Base-by-base conservation (phyloP, 2,888 invertebrate species). In the Erynnis tages region DNA sequence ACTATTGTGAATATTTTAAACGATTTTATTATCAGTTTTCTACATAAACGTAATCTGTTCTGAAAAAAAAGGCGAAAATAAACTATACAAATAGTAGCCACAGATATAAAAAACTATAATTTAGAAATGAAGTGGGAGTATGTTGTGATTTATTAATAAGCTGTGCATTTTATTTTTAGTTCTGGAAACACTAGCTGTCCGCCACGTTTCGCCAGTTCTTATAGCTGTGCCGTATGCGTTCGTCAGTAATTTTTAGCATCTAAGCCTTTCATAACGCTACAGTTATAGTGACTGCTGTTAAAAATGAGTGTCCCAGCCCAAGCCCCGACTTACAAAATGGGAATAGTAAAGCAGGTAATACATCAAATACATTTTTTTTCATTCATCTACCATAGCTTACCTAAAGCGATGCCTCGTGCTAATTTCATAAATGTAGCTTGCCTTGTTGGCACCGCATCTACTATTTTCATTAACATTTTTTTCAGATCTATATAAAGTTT, bases 321-420 rank as follows among this genome's bases (percentile, higher is more conserved):
- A 53, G 61, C 74, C 48, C 79, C 82, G 61, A 71, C 73, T 47
- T 87, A 83, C 56, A 87, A 83, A 79, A 73, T 77, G 46, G 88
- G 88, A 58, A 84, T 88, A 65, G 88, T 86, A 16, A 88, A 88
- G 69, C 87, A 87, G 86, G 88, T 88, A 87, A 82, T 72, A 69
- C 64, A 76, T 67, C 57, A 71, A 59, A 67, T 62, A 45, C 53
- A 50, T 62, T 62, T 54, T 66, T 66, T 62, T 56, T 53, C 55
- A 49, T 50, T 54, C 64, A 59, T 55, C 60, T 27, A 48, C 34
- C 49, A 17, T 25, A 32, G 37, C 34, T 41, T 41, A 34, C 11
- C 32, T 27, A 58, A 61, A 56, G 57, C 54, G 60, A 63, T 70
- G 70, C 86, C 86, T 82, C 86, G 86, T 88, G 86, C 78, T 63